Evolutionary conservation across 2,797 vertebrate species (phyloP), one percentile per base, ranked within the genome.

Genomic region (Amniataba percoides): DNA sequence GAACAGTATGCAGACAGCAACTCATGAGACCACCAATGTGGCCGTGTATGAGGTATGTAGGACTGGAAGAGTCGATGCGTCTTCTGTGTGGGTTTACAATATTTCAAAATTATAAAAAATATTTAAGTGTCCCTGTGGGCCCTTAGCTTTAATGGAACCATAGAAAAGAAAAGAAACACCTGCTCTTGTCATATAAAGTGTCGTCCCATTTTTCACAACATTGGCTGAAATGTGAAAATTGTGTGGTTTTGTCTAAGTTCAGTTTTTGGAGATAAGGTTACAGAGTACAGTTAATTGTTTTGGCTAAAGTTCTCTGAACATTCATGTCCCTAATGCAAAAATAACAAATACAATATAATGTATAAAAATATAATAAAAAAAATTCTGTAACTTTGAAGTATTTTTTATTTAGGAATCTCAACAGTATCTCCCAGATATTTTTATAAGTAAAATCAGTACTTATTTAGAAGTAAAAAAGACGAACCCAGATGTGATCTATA

Each of bases 21-120:
- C 95, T 16, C 94, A 97, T 0, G 96, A 98, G 86, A 96, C 94
- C 25, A 96, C 97, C 71, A 98, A 95, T 0, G 95, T 97, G 58
- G 97, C 96, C 0, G 93, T 98, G 67, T 97, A 96, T 36, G 96
- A 99, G 96, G 97, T 97, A 88, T 14, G 69, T 63, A 5, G n/a
- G 57, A 4, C 12, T 0, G 40, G 12, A 11, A 9, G 45, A 66
- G 21, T 16, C 7, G 16, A 2, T 59, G 42, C 59, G 31, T 52
- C 27, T 42, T 5, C 13, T 51, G 21, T n/a, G 21, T 34, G 3
- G 13, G 60, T 19, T 5, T 1, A 36, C 21, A 55, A 3, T 18
- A 15, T 45, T 13, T 7, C 1, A 21, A 55, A 45, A 34, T 56
- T 31, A 21, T n/a, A n/a, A n/a, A n/a, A n/a, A 21, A 53, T 55